Percentiles rank a stretch among this genome's conserved stretches.
Conservation (phyloP, 2,888 invertebrate species). For the Pinctada fucata region DNA sequence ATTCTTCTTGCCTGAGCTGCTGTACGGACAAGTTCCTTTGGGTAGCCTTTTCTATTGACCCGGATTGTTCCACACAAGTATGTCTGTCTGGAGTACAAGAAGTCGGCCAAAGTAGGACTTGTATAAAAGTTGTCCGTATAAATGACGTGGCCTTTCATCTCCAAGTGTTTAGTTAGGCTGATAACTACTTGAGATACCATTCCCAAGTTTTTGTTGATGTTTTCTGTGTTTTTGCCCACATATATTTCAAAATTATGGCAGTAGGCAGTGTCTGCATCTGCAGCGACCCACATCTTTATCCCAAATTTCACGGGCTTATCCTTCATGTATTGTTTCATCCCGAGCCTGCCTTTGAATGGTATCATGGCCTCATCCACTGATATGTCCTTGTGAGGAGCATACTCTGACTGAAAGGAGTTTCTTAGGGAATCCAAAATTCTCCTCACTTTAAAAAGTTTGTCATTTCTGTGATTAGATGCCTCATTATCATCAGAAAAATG, state of each 20-base stretch:
- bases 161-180: slow-evolving; percentile 10
- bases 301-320: slow-evolving; percentile 27
- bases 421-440: neutral
- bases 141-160: slow-evolving; percentile 25
- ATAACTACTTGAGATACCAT: slow-evolving; percentile 28
- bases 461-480: neutral
- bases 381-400: neutral
- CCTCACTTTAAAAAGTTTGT: slow-evolving; percentile 23
- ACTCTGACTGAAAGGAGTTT: slow-evolving; percentile 7
- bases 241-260: slow-evolving; percentile 35
- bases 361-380: slow-evolving; percentile 9
- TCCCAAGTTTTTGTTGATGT: slow-evolving; percentile 21
- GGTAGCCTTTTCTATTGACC: slow-evolving; percentile 31
- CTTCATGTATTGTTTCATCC: slow-evolving; percentile 22
- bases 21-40: slow-evolving; percentile 9
- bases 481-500: slow-evolving; percentile 21
- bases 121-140: slow-evolving; percentile 28
- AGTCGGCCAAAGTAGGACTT: slow-evolving; percentile 21
- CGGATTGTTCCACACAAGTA: slow-evolving; percentile 32
- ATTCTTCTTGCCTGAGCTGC: neutral
- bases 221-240: slow-evolving; percentile 19
- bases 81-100: slow-evolving; percentile 12
- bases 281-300: slow-evolving; percentile 20
- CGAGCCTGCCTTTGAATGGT: slow-evolving; percentile 8
- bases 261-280: slow-evolving; percentile 24